Conservation (phyloP, 2,113 vertebrate genomes). For the Indicator indicator region DNA sequence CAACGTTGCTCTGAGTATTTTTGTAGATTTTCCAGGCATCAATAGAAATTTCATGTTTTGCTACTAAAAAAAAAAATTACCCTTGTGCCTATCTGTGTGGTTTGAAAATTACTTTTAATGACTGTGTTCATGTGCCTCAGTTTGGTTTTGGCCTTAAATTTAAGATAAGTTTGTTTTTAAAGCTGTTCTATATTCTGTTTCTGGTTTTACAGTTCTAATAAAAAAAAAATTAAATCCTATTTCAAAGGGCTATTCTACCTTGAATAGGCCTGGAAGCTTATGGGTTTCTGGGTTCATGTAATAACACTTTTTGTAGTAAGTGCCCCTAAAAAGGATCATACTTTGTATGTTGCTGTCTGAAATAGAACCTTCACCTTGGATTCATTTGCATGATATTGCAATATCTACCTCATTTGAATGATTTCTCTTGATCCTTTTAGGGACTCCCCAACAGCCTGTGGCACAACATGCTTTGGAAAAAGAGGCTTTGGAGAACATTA, state of each 20-base stretch:
- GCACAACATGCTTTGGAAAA: conserved; percentile 64
- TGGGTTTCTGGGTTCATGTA: background rate
- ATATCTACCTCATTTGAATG: background rate
- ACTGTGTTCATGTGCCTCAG: background rate
- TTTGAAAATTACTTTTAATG: background rate
- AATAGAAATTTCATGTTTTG: background rate
- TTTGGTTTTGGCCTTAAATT: background rate
- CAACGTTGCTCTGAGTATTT: background rate
- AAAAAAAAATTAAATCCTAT: too few relatives aligned
- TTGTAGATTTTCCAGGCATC: background rate
- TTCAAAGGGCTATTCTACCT: background rate
- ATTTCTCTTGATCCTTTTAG: conserved; percentile 66
- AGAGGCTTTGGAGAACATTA: conserved; percentile 80
- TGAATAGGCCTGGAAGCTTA: background rate
- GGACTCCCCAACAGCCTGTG: conserved; percentile 57
- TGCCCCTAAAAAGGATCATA: background rate
- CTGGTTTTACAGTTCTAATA: background rate
- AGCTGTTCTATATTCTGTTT: background rate
- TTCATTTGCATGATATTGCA: background rate
- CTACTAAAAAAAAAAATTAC: background rate
- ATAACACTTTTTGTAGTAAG: background rate
- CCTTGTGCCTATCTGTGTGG: too few relatives aligned
- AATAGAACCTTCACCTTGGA: background rate
- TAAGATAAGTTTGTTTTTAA: background rate
- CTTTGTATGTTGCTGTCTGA: background rate